Base-by-base conservation (phyloP, 1,140 invertebrate genomes). In the Caerostris darwini region DNA sequence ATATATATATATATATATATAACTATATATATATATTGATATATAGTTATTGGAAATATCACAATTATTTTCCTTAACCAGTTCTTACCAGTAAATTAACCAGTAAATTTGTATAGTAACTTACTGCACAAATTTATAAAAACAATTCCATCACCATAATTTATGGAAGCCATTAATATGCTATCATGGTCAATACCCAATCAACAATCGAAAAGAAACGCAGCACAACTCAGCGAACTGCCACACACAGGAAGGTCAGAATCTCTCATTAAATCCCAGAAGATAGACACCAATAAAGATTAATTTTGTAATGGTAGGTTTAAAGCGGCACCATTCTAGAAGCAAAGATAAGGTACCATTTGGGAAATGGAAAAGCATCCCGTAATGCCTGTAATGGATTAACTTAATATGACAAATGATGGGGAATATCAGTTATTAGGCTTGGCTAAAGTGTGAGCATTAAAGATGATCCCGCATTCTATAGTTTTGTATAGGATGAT, bases 341-440 rank as follows among this genome's bases (percentile, higher is more conserved):
- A 10, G 69, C 34, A 53, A 85, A 85, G 54, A 85, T 85, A 85
- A 85, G 54, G 14, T 57, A 7, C 82, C 82, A 7, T 85, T 58
- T 17, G n/a, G 7, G 14, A 71, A 50, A 34, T 53, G 17, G 10
- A 56, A 83, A 19, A 56, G 19, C 14, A 14, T 82, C 77, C 17
- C 14, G 19, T 56, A 85, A 57, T 12, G 57, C 17, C 8, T 58
- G 54, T 85, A 85, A 85, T 85, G 82, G 82, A 85, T 85, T 85
- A 85, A 85, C 17, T 57, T 58, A 85, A 57, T 85, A 57, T 85
- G 82, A 85, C 82, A 85, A 85, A 85, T 85, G 82, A 85, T 85
- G 54, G 14, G 14, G 57, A 34, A 85, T 85, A 85, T 85, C 82
- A 58, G 54, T 58, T 85, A 85, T 85, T 85, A 57, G n/a, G 56